Percentiles rank a stretch among this genome's conserved stretches.
Conservation (phyloP, 2,888 invertebrate species). For the Nymphalis urticae region DNA sequence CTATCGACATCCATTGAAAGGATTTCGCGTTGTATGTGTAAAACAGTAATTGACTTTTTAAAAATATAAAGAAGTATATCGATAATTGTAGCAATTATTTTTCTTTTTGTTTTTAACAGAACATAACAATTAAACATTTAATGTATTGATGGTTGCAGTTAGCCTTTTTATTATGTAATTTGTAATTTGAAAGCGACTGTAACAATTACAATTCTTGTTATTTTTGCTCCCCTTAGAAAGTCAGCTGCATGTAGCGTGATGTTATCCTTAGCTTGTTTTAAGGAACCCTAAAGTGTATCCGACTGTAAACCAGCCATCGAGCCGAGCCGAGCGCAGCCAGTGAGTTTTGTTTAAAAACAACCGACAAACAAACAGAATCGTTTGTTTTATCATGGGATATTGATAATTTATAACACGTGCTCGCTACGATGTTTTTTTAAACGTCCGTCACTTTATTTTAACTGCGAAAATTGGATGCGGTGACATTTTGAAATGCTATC, state of each 20-base stretch:
- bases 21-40: too few relatives aligned
- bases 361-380: constrained; percentile 61
- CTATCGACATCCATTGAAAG: too few relatives aligned
- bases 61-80: too few relatives aligned
- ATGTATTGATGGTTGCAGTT: too few relatives aligned
- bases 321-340: constrained; percentile 17
- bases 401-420: constrained; percentile 76
- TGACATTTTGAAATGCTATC: not conserved
- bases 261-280: constrained; percentile 15
- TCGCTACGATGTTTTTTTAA: constrained; percentile 44
- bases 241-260: not conserved
- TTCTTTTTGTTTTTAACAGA: too few relatives aligned
- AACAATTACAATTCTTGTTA: not conserved
- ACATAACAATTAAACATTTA: too few relatives aligned
- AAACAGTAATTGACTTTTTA: too few relatives aligned
- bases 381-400: constrained; percentile 80
- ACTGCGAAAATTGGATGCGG: constrained; percentile 44
- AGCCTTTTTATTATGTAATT: too few relatives aligned
- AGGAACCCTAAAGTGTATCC: constrained; percentile 31
- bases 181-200: too few relatives aligned
- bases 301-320: constrained; percentile 37
- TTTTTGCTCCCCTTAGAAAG: not conserved
- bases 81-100: too few relatives aligned
- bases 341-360: constrained; percentile 64
- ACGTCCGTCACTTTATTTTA: constrained; percentile 54